Evolutionary conservation across 2,888 invertebrate species (phyloP).

Genomic region (Thelaira solivaga): DNA sequence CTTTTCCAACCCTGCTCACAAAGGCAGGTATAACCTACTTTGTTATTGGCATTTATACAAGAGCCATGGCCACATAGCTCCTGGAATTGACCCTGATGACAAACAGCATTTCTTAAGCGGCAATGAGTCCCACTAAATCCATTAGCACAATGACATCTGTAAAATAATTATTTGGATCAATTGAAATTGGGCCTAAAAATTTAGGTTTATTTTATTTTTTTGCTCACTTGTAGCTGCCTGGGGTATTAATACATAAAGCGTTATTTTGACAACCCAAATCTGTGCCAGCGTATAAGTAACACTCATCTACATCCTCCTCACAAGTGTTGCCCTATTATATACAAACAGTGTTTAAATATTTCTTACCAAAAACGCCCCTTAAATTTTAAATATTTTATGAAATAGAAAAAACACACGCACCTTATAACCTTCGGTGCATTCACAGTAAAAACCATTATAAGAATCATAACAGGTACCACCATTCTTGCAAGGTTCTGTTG

Average conservation of each 20-base stretch:
- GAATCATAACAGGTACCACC: slow-evolving; percentile 89
- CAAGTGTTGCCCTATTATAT: slow-evolving; percentile 82
- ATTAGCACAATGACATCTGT: slow-evolving; percentile 85
- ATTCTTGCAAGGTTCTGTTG: slow-evolving; percentile 83
- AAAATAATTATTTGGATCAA: slow-evolving; percentile 36
- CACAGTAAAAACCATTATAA: slow-evolving; percentile 84
- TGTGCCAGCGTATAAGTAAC: slow-evolving; percentile 86
- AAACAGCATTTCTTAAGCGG: slow-evolving; percentile 84
- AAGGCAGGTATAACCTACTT: slow-evolving; percentile 85
- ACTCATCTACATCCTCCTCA: slow-evolving; percentile 91
- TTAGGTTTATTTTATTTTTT: no score
- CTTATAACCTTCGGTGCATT: slow-evolving; percentile 85
- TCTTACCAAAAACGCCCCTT: slow-evolving; percentile 38
- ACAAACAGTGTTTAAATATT: slow-evolving; percentile 9
- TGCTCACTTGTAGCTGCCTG: slow-evolving; percentile 86
- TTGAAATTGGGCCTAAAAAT: no score
- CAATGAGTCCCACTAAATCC: slow-evolving; percentile 92
- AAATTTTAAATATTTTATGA: neutral
- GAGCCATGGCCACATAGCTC: slow-evolving; percentile 93
- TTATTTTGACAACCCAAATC: slow-evolving; percentile 95
- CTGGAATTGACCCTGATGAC: slow-evolving; percentile 81
- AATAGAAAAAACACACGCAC: slow-evolving; percentile 61
- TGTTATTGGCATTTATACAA: slow-evolving; percentile 83
- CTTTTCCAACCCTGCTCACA: slow-evolving; percentile 94
- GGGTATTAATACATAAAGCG: slow-evolving; percentile 87